Conservation (phyloP, 1,140 invertebrate genomes). For the Diabrotica undecimpunctata region DNA sequence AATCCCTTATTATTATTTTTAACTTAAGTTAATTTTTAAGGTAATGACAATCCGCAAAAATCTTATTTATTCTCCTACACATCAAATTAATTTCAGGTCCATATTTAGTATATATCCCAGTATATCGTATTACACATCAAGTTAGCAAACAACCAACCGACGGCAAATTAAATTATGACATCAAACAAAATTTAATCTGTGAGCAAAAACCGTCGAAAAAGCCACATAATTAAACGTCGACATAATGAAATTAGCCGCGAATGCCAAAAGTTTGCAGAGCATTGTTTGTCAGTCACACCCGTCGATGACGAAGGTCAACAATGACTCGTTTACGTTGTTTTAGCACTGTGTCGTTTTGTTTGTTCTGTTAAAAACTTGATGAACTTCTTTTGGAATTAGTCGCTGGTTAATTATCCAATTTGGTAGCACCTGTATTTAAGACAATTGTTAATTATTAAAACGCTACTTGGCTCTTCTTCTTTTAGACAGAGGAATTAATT, state of each 20-base stretch:
- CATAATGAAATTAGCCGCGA: slow-evolving; percentile 17
- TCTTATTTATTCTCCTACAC: no score
- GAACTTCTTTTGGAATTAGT: neutral
- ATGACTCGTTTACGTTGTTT: slow-evolving; percentile 28
- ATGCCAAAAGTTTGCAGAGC: slow-evolving; percentile 12
- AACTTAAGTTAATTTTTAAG: no score
- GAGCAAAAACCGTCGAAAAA: slow-evolving; percentile 15
- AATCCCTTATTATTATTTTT: no score
- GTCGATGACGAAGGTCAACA: slow-evolving; percentile 25
- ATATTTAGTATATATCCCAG: neutral
- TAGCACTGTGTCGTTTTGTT: neutral
- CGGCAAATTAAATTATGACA: slow-evolving; percentile 15
- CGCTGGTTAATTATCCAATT: no score
- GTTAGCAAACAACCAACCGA: slow-evolving; percentile 11
- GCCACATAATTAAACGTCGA: slow-evolving; percentile 17
- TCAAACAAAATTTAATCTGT: slow-evolving; percentile 20
- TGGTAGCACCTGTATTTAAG: no score
- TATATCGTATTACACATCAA: slow-evolving; percentile 12
- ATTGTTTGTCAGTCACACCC: slow-evolving; percentile 31
- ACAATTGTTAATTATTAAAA: no score
- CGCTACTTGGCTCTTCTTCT: no score
- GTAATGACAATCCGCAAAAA: no score
- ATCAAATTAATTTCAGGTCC: neutral
- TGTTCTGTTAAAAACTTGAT: neutral
- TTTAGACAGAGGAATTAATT: no score